A percentile compares a stretch with the other conserved stretches of the same genome.
These are phyloP conservation scores for Pithys albifrons DNA, from an alignment of 2,113 vertebrate species.

Conservation along the genomic window DNA sequence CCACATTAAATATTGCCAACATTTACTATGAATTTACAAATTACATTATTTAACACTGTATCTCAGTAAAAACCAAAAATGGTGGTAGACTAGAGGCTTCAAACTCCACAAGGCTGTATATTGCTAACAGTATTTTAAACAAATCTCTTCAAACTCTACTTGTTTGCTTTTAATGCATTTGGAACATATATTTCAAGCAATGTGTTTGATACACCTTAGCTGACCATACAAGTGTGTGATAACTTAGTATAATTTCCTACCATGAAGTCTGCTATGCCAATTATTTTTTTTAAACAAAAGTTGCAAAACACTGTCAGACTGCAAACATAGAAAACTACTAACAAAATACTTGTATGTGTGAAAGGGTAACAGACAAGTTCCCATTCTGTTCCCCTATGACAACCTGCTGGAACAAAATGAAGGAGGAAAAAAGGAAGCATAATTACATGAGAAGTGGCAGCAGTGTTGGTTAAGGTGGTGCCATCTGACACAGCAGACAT, in stretches of 20 bases:
- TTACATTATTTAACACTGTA: background rate
- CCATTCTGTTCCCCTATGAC: conserved; percentile 13
- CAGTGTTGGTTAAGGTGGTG: conserved; percentile 77
- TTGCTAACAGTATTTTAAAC: background rate
- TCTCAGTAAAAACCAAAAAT: background rate
- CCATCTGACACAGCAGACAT: conserved; percentile 82
- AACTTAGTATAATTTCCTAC: background rate
- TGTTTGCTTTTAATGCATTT: background rate
- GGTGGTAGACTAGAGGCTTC: background rate
- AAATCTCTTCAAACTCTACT: background rate
- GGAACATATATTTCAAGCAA: background rate
- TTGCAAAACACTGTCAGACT: background rate
- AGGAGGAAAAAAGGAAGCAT: conserved; percentile 73
- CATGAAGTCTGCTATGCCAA: background rate
- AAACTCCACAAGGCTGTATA: background rate
- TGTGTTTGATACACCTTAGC: background rate
- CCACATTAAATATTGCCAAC: background rate
- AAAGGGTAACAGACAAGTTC: background rate
- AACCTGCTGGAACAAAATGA: conserved; percentile 48
- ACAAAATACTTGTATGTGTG: background rate
- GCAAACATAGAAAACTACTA: background rate
- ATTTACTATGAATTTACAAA: background rate
- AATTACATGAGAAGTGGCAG: conserved; percentile 87
- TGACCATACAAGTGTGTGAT: background rate
- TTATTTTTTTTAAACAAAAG: background rate